Percentiles rank a stretch among this genome's conserved stretches.
Conservation (phyloP, 2,888 invertebrate genomes). For the Ochlodes sylvanus region DNA sequence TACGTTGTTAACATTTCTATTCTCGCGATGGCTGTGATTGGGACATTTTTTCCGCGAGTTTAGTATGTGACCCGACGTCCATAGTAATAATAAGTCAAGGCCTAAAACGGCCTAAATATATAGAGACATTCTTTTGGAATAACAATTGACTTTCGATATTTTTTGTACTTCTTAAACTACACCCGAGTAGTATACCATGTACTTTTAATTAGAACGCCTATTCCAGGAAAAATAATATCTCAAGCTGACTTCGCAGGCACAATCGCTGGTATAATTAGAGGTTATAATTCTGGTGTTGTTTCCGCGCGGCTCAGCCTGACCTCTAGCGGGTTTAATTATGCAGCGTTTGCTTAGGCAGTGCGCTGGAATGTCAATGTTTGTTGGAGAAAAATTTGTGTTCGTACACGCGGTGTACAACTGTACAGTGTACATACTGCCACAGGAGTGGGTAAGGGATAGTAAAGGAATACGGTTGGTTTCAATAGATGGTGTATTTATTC, state of each 20-base stretch:
- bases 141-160: too few relatives aligned
- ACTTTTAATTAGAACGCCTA: slow-evolving; percentile 2
- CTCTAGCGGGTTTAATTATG: slow-evolving; percentile 30
- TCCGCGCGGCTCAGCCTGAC: slow-evolving; percentile 2
- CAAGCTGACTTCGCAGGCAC: slow-evolving; percentile 13
- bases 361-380: slow-evolving; percentile 26
- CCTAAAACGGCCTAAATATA: too few relatives aligned
- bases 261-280: slow-evolving; percentile 26
- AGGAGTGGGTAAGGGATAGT: too few relatives aligned
- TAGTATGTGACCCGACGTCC: too few relatives aligned
- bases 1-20: too few relatives aligned
- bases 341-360: slow-evolving; percentile 35
- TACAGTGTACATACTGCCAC: background rate
- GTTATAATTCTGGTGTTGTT: slow-evolving; percentile 32
- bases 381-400: slow-evolving; percentile 12
- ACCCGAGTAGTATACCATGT: background rate
- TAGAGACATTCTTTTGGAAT: too few relatives aligned
- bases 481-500: too few relatives aligned
- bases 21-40: too few relatives aligned
- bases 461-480: too few relatives aligned
- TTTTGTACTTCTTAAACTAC: too few relatives aligned
- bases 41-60: too few relatives aligned
- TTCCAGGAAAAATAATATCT: slow-evolving; percentile 14
- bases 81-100: too few relatives aligned
- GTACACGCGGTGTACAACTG: background rate